Percentiles rank a stretch among this genome's conserved stretches.
These are phyloP conservation scores for Zaprionus lachaisei DNA, from an alignment of 1,140 invertebrate genomes.

Conservation along the genomic window DNA sequence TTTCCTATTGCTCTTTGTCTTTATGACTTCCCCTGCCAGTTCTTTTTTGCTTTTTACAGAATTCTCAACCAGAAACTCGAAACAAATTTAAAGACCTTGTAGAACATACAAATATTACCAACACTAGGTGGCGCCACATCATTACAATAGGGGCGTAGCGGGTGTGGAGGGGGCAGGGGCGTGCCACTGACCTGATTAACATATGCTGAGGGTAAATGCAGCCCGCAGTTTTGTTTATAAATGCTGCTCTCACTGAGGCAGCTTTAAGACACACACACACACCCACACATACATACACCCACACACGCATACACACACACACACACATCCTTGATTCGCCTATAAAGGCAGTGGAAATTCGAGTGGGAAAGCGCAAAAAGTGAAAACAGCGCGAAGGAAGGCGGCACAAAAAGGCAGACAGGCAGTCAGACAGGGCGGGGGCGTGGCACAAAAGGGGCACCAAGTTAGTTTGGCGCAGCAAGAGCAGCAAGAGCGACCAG, in stretches of 20 bases:
- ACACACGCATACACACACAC: conserved; percentile 42
- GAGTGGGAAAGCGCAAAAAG: conserved; percentile 69
- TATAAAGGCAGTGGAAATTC: conserved; percentile 71
- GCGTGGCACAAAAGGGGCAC: conserved; percentile 38
- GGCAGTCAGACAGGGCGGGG: conserved; percentile 1
- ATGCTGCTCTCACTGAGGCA: conserved; percentile 23
- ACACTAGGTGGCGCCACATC: conserved; percentile 18
- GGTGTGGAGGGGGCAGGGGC: conserved; percentile 7
- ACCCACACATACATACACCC: conserved; percentile 6
- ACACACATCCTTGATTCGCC: conserved; percentile 38
- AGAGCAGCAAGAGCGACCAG: conserved; percentile 5
- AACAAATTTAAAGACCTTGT: conserved; percentile 13
- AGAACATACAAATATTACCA: neutral
- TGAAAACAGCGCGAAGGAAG: conserved; percentile 74
- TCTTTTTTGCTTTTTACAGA: neutral
- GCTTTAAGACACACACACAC: conserved; percentile 40
- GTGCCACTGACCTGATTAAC: conserved; percentile 79
- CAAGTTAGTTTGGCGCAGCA: conserved; percentile 47
- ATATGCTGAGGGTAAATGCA: conserved; percentile 8
- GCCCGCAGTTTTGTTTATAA: conserved; percentile 65
- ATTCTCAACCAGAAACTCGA: conserved; percentile 2
- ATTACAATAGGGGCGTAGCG: conserved; percentile 17
- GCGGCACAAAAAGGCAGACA: conserved; percentile 67
- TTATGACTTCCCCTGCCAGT: neutral
- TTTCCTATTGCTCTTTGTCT: conserved; percentile 16